Percentiles rank a stretch among this genome's conserved stretches.
These are phyloP conservation scores for Paramisgurnus dabryanus DNA, from an alignment of 2,113 vertebrate genomes.

Conservation along the genomic window DNA sequence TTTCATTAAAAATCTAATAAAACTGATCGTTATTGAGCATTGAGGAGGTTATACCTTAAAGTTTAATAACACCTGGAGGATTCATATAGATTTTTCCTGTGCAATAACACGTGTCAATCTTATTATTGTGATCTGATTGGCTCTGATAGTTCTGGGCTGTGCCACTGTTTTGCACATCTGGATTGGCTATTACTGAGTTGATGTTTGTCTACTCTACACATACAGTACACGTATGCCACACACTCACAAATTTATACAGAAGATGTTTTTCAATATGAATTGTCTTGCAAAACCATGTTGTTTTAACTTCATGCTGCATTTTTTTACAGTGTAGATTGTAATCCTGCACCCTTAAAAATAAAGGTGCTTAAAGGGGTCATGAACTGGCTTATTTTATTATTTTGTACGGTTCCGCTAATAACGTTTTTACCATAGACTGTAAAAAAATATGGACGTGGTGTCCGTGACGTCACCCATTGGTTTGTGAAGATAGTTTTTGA, in stretches of 20 bases:
- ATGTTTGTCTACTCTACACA: slow-evolving; percentile 13
- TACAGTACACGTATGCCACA: not conserved
- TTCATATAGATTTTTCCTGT: not conserved
- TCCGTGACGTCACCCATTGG: too few species aligned
- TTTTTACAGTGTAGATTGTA: too few species aligned
- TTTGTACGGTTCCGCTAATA: too few species aligned
- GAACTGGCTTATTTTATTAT: too few species aligned
- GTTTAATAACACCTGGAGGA: slow-evolving; percentile 13
- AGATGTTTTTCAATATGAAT: not conserved
- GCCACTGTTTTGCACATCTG: slow-evolving; percentile 32
- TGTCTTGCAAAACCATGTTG: too few species aligned
- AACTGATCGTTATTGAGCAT: slow-evolving; percentile 25
- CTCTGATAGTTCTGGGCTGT: slow-evolving; percentile 28
- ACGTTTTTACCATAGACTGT: too few species aligned
- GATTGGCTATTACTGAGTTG: slow-evolving; percentile 13
- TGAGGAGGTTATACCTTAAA: not conserved
- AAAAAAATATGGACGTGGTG: too few species aligned
- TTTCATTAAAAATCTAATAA: slow-evolving; percentile 11
- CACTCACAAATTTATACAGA: not conserved
- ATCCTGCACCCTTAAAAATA: too few species aligned
- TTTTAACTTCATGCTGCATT: too few species aligned
- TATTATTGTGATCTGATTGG: slow-evolving; percentile 14
- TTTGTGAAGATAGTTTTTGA: too few species aligned
- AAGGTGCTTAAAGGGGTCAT: too few species aligned
- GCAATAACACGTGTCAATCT: slow-evolving; percentile 22